Base-by-base conservation (phyloP, 2,797 vertebrate species). In the Ciconia nigra region DNA sequence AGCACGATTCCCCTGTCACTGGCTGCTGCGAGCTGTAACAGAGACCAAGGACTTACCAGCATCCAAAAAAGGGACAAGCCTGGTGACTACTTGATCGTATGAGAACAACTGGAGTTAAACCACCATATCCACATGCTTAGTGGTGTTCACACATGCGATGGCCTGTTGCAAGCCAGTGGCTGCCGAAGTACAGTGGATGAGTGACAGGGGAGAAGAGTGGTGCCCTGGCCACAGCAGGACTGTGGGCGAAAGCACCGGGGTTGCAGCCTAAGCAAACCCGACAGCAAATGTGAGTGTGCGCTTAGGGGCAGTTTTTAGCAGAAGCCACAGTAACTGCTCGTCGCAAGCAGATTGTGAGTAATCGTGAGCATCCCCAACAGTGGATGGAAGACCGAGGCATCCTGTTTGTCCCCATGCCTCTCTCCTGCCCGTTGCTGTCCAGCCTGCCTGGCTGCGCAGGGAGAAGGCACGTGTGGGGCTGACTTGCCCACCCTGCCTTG, bases 361-460 rank as follows among this genome's bases (percentile, higher is more conserved):
- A 63, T 39, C 0, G 0, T 28, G 46, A 82, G 22, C 55, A 46
- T 17, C 41, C 33, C 25, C 55, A 70, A 10, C 9, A 31, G 55
- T 0, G 1, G 13, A 35, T 0, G 0, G 25, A 44, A 63, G 41
- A 35, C 35, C 0, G 2, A 51, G 57, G 37, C 18, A 31, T 26
- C 59, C 26, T 1, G 1, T 44, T 84, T 73, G 41, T 46, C 72
- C 31, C 37, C 0, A 1, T 31, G 42, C 66, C n/a, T 82, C 70
- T 70, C 61, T 65, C 29, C 61, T 44, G 55, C 35, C 58, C 14
- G 0, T 28, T 14, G 37, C 47, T 54, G 49, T 61, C 54, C 13
- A 2, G 24, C 15, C 37, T 33, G 59, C 49, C 49, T 35, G 39
- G 37, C 33, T 67, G 39, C 2, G 0, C 2, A 3, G 65, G 35